These are phyloP conservation scores for Heliocidaris tuberculata DNA, from an alignment of 35 echinoderm and acorn worm species.

Conservation along the genomic window DNA sequence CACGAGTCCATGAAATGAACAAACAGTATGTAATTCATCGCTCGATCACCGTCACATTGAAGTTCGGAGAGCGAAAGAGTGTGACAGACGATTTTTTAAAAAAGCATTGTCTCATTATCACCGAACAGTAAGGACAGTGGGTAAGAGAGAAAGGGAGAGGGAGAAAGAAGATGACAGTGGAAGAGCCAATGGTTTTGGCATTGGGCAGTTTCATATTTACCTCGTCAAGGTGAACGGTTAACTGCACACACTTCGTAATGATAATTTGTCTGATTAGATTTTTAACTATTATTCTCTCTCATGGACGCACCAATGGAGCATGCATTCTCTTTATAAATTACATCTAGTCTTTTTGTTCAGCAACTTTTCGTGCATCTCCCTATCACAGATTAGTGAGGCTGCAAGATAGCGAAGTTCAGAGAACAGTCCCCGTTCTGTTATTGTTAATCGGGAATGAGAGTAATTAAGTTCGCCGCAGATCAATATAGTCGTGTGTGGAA, in stretches of 20 bases:
- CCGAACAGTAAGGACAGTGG: background rate
- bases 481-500: background rate
- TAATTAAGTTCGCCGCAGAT: background rate
- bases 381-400: background rate
- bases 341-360: background rate
- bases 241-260: background rate
- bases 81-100: background rate
- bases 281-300: background rate
- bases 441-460: background rate
- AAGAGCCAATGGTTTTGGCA: background rate
- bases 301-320: background rate
- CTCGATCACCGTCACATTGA: background rate
- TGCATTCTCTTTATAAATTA: background rate
- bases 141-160: background rate
- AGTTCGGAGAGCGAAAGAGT: background rate
- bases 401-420: background rate
- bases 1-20: background rate
- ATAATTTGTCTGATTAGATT: slow-evolving; percentile 13
- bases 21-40: background rate
- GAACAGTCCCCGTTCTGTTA: background rate
- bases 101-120: background rate
- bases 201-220: background rate
- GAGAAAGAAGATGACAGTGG: background rate
- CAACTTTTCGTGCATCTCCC: background rate
- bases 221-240: background rate